A percentile compares a stretch with the other conserved stretches of the same genome.
Evolutionary conservation across 2,888 invertebrate species (phyloP).

Genomic region (Chironomus riparius): DNA sequence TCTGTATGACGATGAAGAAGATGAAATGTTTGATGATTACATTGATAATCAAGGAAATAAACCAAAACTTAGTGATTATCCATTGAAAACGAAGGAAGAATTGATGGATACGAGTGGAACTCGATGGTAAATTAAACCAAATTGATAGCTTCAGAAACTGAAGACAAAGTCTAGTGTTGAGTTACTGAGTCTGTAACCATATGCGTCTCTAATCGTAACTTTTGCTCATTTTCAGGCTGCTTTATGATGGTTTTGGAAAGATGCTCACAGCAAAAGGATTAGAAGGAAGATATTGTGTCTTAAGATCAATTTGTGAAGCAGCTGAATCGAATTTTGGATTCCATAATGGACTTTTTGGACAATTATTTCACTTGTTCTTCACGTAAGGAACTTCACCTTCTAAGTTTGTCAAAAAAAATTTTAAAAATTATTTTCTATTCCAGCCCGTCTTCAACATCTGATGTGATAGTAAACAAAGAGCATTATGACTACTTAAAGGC

Average conservation of each 20-base stretch:
- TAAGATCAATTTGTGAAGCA: constrained; percentile 68
- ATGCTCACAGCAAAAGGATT: constrained; percentile 46
- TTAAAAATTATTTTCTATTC: constrained; percentile 30
- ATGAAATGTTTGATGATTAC: background rate
- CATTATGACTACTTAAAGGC: constrained; percentile 68
- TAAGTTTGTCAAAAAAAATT: too few species aligned
- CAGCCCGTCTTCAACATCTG: constrained; percentile 63
- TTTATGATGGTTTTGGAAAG: constrained; percentile 34
- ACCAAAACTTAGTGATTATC: background rate
- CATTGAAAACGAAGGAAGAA: background rate
- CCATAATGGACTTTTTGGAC: constrained; percentile 62
- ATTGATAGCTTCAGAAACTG: too few species aligned
- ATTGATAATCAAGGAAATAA: background rate
- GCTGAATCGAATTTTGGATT: constrained; percentile 58
- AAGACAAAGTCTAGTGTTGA: too few species aligned
- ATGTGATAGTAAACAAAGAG: constrained; percentile 52
- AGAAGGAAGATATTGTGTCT: constrained; percentile 58
- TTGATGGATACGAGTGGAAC: background rate
- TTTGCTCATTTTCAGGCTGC: background rate
- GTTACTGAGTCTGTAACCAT: too few species aligned
- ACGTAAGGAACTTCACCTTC: constrained; percentile 47
- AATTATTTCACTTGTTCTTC: constrained; percentile 65
- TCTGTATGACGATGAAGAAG: background rate
- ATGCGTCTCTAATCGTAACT: too few species aligned
- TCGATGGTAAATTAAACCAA: too few species aligned